Evolutionary conservation across 2,113 vertebrate species (phyloP), one percentile per base, ranked within the genome.

Genomic region (Passer montanus): DNA sequence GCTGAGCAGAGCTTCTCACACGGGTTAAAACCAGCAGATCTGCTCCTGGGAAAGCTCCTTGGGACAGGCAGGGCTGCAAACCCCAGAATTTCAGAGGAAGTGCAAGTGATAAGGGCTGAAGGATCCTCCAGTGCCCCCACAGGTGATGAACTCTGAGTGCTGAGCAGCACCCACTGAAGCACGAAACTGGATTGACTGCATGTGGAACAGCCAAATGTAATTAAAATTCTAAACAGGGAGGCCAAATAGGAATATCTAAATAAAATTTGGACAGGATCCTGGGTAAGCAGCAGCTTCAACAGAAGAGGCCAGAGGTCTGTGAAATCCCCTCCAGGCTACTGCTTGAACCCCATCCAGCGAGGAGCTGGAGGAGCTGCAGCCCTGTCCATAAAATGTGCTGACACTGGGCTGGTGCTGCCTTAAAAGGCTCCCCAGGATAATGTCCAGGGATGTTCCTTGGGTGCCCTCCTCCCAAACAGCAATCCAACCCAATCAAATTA

Each of bases 241-340:
- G 43, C 52, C 74, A 77, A 46, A 74, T 14, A 75, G 30, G 44
- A 92, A 72, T 55, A 77, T 18, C 43, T 89, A 56, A 77, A 77
- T 74, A 72, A 92, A 89, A 87, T 50, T 39, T 88, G 62, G 69
- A 41, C 33, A 50, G 78, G 82, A 85, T 81, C 72, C 63, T 68
- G 76, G 39, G 31, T 53, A 91, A 80, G 76, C 47, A 74, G 73
- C 69, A 87, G 76, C 84, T 84, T 82, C 2, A 2, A 60, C 58
- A 72, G 67, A 41, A 80, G 69, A 90, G 59, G 55, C 37, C 55
- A 74, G 84, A 87, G 39, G 66, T 77, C 58, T 89, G 26, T 87
- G 76, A 91, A 87, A 64, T 79, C n/a, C 80, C 72, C 46, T 81
- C 15, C 63, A 83, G 31, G 76, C 69, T 73, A 33, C 79, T 75